Conservation (phyloP, 2,113 vertebrate species). For the Garra rufa region DNA sequence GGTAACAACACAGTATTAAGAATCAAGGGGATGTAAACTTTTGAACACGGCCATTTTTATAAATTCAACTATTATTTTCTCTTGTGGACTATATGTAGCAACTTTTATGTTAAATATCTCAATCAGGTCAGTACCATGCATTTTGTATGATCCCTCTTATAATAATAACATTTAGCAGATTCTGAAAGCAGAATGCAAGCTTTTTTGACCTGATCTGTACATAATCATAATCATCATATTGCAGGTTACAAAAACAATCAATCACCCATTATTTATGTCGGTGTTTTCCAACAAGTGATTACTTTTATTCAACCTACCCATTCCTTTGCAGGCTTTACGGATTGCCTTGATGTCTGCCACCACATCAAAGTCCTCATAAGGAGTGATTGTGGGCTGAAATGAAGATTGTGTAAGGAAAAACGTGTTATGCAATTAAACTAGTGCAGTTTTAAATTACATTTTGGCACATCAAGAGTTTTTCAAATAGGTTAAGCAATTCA, state of each 20-base stretch:
- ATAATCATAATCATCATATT: neutral
- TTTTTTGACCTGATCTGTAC: too few species aligned
- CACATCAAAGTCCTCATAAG: slow-evolving; percentile 78
- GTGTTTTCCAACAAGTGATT: neutral
- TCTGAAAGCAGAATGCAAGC: too few species aligned
- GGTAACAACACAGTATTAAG: too few species aligned
- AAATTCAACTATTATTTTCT: too few species aligned
- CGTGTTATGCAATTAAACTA: neutral
- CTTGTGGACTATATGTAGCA: too few species aligned
- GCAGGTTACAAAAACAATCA: neutral
- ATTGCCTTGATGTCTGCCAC: slow-evolving; percentile 77
- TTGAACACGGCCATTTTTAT: too few species aligned
- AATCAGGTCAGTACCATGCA: too few species aligned
- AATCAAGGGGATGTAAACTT: too few species aligned
- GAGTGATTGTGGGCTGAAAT: slow-evolving; percentile 76
- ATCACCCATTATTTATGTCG: neutral
- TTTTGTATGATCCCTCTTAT: too few species aligned
- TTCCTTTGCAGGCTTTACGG: slow-evolving; percentile 79
- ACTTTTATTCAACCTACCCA: slow-evolving; percentile 74
- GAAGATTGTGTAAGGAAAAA: neutral
- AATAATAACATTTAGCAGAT: too few species aligned
- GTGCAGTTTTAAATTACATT: neutral
- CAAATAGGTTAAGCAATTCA: neutral
- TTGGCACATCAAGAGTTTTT: neutral
- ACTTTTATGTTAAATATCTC: too few species aligned